Base-by-base conservation (phyloP, 2,888 invertebrate genomes). In the Aplocera efformata region DNA sequence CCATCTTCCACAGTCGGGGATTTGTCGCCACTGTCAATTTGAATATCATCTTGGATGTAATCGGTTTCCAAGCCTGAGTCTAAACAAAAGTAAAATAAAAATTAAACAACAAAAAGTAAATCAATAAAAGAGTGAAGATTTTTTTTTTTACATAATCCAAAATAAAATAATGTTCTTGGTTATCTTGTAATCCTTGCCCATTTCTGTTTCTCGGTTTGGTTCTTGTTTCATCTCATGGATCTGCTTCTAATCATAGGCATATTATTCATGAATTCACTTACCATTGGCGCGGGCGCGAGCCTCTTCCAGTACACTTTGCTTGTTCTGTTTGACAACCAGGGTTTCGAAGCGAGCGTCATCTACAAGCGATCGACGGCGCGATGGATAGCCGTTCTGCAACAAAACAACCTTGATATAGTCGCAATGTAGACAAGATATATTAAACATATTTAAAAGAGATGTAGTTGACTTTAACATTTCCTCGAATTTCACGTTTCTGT, bases 311-410 rank as follows among this genome's bases (percentile, higher is more conserved):
- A 96, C 96, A 67, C 93, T 95, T 90, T 96, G 95, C 83, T 97
- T 96, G 76, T 94, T 96, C 90, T 97, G 97, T 86, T 96, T 96
- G 72, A 98, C 98, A 64, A 98, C 96, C 72, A 96, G 90, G 50
- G 96, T 97, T 83, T 99, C 99, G 83, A 99, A 98, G 66, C 97
- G 94, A 60, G 99, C 98, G 86, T 99, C 98, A 70, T 98, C 98
- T 37, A 99, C 98, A 53, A 99, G 92, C 53, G 98, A 98, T 69
- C 98, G 94, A 65, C 97, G 94, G 69, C 98, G 93, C 50, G 98
- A 96, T 62, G 97, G 96, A 79, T 98, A 98, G 52, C 98, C 98
- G 90, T 98, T 98, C 98, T 98, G 90, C 25, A 92, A 92, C 68
- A 78, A 77, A 44, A 42, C 11, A 47, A 39, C 13, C 1, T 26